These are phyloP conservation scores for Hycleus cichorii DNA, from an alignment of 1,140 invertebrate genomes.

Conservation along the genomic window DNA sequence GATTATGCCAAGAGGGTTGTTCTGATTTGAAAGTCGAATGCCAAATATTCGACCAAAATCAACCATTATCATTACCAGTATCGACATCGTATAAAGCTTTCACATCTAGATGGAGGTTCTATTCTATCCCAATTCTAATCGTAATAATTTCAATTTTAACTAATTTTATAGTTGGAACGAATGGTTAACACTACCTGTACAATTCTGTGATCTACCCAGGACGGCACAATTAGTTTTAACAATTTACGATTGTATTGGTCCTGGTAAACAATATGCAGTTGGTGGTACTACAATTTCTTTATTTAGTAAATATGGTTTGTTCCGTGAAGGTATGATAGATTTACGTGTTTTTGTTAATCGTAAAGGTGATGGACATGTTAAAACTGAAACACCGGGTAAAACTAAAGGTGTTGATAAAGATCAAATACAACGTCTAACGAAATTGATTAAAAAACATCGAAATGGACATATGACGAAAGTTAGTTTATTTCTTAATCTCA, in stretches of 20 bases:
- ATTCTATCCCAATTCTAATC: not conserved
- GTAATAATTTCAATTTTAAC: conserved; percentile 2
- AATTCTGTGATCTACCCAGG: conserved; percentile 85
- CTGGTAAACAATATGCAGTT: conserved; percentile 71
- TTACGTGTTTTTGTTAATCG: not conserved
- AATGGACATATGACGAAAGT: conserved; percentile 88
- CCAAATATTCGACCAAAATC: conserved; percentile 79
- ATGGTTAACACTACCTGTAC: conserved; percentile 88
- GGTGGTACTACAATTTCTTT: conserved; percentile 86
- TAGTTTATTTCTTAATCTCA: too few species aligned
- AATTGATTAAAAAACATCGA: conserved; percentile 88
- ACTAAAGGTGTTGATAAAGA: conserved; percentile 67
- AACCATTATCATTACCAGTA: conserved; percentile 79
- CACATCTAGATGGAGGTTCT: conserved; percentile 81
- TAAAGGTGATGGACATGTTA: conserved; percentile 60
- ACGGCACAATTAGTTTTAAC: conserved; percentile 86
- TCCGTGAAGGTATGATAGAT: conserved; percentile 57
- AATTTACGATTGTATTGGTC: conserved; percentile 87
- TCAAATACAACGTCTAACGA: conserved; percentile 82
- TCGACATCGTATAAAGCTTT: conserved; percentile 92
- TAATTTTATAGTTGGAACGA: conserved; percentile 83
- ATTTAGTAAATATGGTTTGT: conserved; percentile 88
- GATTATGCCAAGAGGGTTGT: conserved; percentile 70
- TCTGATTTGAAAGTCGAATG: conserved; percentile 84
- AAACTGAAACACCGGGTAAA: conserved; percentile 78